Base-by-base conservation (phyloP, 2,888 invertebrate genomes). In the Euspilapteryx auroguttella region DNA sequence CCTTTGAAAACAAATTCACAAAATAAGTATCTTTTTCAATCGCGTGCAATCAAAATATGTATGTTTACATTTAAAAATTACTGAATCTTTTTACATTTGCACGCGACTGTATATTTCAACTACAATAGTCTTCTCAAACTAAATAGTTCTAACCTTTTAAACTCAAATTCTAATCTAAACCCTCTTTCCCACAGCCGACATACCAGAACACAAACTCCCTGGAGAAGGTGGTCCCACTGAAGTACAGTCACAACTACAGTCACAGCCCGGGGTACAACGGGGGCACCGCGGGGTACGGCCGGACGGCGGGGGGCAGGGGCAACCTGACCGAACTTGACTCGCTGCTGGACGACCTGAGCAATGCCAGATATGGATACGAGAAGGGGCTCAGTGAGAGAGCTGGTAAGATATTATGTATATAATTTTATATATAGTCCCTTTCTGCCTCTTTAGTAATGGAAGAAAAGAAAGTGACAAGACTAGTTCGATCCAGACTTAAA, bases 311-410 rank as follows among this genome's bases (percentile, higher is more conserved):
- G 9, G 28, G 50, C 4, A 47, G 63, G 25, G 89, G 86, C 41
- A 91, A 94, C 62, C 78, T 95, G 25, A 89, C 91, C 0, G 96
- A 96, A 61, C 63, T 97, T 53, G 96, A 97, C 61, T 90, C 88
- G 10, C 78, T 97, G 29, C 79, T 97, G 31, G 89, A 94, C 52
- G 96, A 96, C 58, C 79, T 97, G 42, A 94, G 94, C 75, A 88
- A 86, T 54, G 87, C 88, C 1, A 79, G 75, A 32, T 71, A 75
- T 29, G 69, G 66, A 2, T 63, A 63, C 38, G 79, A 69, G 33
- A 55, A 46, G 1, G 66, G 50, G 2, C 59, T 49, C 28, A 50
- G 44, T 30, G 73, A 73, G 20, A 54, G 55, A 34, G 58, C 42
- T 37, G 65, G 73, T 73, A 22, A 59, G 64, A 49, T 14, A 12